A percentile compares a stretch with the other conserved stretches of the same genome.
Conservation (phyloP, 2,888 invertebrate genomes). For the Hemaris fuciformis region DNA sequence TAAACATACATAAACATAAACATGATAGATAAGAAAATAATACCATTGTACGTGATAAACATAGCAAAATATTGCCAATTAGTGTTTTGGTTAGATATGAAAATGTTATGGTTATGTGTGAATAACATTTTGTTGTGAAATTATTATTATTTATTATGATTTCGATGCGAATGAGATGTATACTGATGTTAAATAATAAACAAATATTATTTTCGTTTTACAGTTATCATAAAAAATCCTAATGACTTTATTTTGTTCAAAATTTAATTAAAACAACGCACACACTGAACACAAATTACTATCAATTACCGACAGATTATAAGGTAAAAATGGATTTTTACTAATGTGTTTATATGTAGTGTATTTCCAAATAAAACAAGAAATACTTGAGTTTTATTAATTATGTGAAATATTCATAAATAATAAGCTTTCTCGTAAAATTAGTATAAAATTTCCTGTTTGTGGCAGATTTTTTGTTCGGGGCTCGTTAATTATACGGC, state of each 20-base stretch:
- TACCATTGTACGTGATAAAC: neutral
- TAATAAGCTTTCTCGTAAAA: neutral
- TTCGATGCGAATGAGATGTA: neutral
- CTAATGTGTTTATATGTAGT: neutral
- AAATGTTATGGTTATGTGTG: neutral
- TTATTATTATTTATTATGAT: neutral
- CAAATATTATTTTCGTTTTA: no score
- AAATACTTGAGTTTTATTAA: neutral
- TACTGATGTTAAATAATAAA: no score
- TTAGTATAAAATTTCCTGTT: neutral
- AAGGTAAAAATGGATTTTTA: neutral
- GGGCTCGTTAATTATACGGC: neutral
- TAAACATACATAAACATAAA: slow-evolving; percentile 26
- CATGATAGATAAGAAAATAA: slow-evolving; percentile 3
- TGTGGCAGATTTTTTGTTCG: neutral
- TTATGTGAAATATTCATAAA: no score
- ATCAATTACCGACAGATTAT: neutral
- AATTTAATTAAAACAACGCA: neutral
- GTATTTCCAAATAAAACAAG: neutral
- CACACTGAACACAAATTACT: neutral
- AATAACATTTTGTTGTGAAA: neutral
- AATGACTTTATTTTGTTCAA: neutral
- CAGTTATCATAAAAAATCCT: neutral
- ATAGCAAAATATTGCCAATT: neutral
- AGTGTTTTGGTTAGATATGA: neutral